Evolutionary conservation across 2,888 invertebrate species (phyloP), one percentile per base, ranked within the genome.

Genomic region (Archips crataeganus): DNA sequence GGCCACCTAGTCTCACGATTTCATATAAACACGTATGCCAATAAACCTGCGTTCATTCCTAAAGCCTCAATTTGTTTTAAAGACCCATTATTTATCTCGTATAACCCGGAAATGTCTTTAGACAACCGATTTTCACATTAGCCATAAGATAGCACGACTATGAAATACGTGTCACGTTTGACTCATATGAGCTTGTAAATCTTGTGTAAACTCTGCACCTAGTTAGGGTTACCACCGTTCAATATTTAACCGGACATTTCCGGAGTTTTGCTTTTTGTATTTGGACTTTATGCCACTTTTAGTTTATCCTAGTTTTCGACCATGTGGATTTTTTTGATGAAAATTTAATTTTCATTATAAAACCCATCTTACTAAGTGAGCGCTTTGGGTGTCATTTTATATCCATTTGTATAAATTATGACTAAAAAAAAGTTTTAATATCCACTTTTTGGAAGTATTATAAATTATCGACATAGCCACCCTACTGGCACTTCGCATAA

Each of bases 81-180:
- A 57, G 32, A 8, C 57, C 57, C 57, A 57, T 57, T 57, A 57
- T 57, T 32, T 57, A 57, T 11, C 57, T 32, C 57, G 32, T 32
- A 57, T 32, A 57, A 57, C 57, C 11, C 3, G 57, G 4, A 39
- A 63, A 61, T 61, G 61, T 67, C 36, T 61, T 51, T 63, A 62
- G 11, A n/a, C 23, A 62, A 67, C 57, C 67, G 62, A 63, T 69
- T 73, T 69, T 65, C 36, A 36, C 69, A 61, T 47, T 51, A 65
- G 59, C 60, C 70, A 42, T 13, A 59, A 60, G 69, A 74, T 74
- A 69, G 70, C 42, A 49, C 42, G 39, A 42, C 39, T 60, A 60
- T 64, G 42, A 79, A 77, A 79, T 79, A 79, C 79, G 78, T 77
- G 78, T 75, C 81, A 77, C 77, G 77, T 80, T 79, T 79, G 80